Conservation (phyloP, 2,797 vertebrate species). For the Amazonetta brasiliensis region DNA sequence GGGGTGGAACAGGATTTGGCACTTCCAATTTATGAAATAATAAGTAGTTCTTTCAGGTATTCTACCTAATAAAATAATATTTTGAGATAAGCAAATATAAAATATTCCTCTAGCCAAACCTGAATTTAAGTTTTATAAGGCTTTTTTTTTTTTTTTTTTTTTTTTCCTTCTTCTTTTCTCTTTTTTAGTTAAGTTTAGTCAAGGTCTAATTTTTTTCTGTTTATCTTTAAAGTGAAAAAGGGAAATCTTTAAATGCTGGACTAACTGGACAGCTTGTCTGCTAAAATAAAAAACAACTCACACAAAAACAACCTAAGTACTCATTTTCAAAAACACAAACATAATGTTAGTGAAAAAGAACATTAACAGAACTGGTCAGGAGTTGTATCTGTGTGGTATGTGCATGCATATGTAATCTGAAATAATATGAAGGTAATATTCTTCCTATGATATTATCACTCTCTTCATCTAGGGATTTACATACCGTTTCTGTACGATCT, state of each 20-base stretch:
- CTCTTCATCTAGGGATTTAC: background rate
- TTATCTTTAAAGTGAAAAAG: background rate
- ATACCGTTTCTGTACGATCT: background rate
- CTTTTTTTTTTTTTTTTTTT: background rate
- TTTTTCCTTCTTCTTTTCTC: background rate
- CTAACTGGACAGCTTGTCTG: background rate
- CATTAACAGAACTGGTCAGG: background rate
- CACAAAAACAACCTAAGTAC: background rate
- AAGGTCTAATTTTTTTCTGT: background rate
- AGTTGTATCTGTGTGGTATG: background rate
- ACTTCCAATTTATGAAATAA: background rate
- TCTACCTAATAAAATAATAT: background rate
- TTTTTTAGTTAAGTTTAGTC: background rate
- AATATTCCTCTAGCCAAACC: background rate
- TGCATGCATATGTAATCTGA: background rate
- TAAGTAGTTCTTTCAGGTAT: background rate
- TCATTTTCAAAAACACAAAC: background rate
- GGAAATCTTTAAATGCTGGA: background rate
- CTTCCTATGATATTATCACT: background rate
- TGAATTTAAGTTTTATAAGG: background rate
- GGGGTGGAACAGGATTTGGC: background rate
- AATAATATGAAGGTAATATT: background rate
- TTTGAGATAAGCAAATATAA: background rate
- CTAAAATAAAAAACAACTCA: background rate
- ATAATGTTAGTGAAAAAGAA: background rate